Conservation (phyloP, 2,888 invertebrate genomes). For the Rhogogaster chlorosoma region DNA sequence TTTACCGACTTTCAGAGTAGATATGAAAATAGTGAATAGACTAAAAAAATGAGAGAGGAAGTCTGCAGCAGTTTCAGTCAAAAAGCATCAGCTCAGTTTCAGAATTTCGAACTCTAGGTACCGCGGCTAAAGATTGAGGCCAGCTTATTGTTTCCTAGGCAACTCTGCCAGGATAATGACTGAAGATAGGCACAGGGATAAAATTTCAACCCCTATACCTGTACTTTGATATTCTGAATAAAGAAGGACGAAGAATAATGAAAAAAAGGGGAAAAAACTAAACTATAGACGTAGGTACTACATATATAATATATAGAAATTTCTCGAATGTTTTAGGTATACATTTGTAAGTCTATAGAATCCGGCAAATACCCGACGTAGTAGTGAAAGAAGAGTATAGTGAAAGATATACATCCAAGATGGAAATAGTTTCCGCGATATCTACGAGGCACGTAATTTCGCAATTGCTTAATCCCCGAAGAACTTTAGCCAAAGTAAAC, state of each 20-base stretch:
- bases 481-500: slow-evolving; percentile 45
- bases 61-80: not conserved
- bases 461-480: slow-evolving; percentile 44
- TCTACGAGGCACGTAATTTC: slow-evolving; percentile 27
- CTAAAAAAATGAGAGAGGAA: not conserved
- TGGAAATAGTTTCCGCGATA: slow-evolving; percentile 17
- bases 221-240: not conserved
- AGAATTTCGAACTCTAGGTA: not conserved
- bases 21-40: not conserved
- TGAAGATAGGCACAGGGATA: not conserved
- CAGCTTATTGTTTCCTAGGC: slow-evolving; percentile 11
- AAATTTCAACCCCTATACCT: not conserved
- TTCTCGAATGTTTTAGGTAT: too few relatives aligned
- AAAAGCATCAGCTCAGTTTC: not conserved
- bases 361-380: not conserved
- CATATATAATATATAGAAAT: too few relatives aligned
- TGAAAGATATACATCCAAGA: not conserved
- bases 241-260: not conserved
- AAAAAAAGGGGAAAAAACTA: not conserved
- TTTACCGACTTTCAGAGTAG: too few relatives aligned
- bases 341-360: not conserved
- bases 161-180: not conserved
- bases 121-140: not conserved
- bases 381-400: too few relatives aligned
- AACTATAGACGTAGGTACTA: too few relatives aligned